Base-by-base conservation (phyloP, 2,888 invertebrate species). In the Aproaerema taeniolella region DNA sequence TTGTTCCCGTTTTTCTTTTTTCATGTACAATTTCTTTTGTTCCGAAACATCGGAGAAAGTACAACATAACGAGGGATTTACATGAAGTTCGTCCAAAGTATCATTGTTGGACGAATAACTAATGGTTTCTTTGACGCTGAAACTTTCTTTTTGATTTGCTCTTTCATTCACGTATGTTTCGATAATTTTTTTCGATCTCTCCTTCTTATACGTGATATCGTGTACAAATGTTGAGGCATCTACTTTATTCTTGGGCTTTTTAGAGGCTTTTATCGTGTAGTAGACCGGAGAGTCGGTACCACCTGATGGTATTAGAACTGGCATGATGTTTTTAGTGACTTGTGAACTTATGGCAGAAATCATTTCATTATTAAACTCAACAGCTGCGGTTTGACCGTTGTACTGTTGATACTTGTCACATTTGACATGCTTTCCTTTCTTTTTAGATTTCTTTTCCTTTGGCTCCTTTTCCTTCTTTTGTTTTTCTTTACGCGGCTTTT, bases 241-340 rank as follows among this genome's bases (percentile, higher is more conserved):
- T n/a, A n/a, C 53, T 43, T 56, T 68, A 16, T 57, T 65, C 39
- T 50, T 70, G 8, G 52, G 52, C 41, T 60, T 70, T 38, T 66
- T 72, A 1, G 62, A 47, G 17, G 77, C 59, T 55, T 76, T 78
- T 2, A 85, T 56, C 0, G 74, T 79, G 37, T 80, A 83, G 49
- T 62, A 71, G 2, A 73, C 60, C 1, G 52, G 47, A 6, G 60
- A 52, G 28, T 51, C 48, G 2, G 64, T 57, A 16, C 31, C 30
- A 14, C 29, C 26, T 3, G 70, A 67, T 12, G 85, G 80, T 43
- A 86, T 73, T 1, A 69, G 60, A 45, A 76, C 41, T 5, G 85
- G 85, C 1, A 70, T 68, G 4, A 82, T 51, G 32, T 71, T 61
- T 61, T 78, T 77, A 9, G 80, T 77, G 45, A 83, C 79, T 45